A percentile compares a stretch with the other conserved stretches of the same genome.
phyloP scores from a whole-genome alignment of 2,797 vertebrate species.

The Vireo griseus region DNA sequence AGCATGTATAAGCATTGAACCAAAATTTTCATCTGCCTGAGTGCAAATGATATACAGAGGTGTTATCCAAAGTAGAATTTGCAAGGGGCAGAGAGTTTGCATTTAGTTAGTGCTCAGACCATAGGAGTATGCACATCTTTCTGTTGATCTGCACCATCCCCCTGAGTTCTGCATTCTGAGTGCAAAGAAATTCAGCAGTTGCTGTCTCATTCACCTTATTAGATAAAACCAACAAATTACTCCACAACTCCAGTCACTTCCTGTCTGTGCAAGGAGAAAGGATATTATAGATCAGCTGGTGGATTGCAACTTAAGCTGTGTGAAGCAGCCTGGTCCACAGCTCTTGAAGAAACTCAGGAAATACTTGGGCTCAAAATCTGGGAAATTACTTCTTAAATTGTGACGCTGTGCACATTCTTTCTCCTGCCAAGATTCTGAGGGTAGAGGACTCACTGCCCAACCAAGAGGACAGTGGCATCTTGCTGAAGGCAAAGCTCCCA shows the following conservation, averaged over 20 bases:
- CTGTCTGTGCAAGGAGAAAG: background rate
- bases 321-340: background rate
- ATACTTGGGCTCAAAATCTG: background rate
- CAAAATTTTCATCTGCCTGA: background rate
- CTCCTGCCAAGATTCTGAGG: background rate
- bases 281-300: background rate
- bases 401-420: background rate
- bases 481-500: background rate
- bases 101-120: background rate
- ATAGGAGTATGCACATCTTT: background rate
- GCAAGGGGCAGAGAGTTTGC: background rate
- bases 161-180: background rate
- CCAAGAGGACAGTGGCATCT: background rate
- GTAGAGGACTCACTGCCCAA: background rate
- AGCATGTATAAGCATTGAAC: background rate
- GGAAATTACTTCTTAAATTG: background rate
- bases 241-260: background rate
- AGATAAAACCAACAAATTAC: background rate
- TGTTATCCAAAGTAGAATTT: background rate
- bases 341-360: background rate
- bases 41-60: background rate
- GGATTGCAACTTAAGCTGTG: background rate
- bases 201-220: background rate
- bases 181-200: background rate
- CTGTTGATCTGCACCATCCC: background rate